Evolutionary conservation across 2,888 invertebrate species (phyloP).

Genomic region (Epirrhoe alternata): DNA sequence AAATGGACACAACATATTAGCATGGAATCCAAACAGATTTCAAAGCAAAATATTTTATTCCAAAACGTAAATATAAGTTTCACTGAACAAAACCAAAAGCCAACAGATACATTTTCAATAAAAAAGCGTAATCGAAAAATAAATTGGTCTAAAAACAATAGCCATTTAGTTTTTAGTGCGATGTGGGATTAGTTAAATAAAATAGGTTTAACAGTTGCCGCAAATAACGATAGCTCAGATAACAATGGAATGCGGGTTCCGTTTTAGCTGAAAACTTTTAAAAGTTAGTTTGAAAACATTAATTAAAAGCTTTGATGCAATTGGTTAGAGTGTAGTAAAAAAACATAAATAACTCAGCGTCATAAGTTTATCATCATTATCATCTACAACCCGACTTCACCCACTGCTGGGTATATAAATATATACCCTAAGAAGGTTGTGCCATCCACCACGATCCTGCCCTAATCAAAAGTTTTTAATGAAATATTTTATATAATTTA

Average conservation of each 20-base stretch:
- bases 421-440: too few relatives aligned
- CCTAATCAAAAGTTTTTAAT: too few relatives aligned
- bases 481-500: background rate
- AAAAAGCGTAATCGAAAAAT: constrained; percentile 38
- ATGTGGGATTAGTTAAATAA: constrained; percentile 42
- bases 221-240: constrained; percentile 40
- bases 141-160: constrained; percentile 41
- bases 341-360: background rate
- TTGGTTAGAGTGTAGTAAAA: background rate
- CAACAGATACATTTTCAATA: constrained; percentile 31
- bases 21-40: background rate
- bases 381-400: too few relatives aligned
- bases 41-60: constrained; percentile 4
- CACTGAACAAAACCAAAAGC: constrained; percentile 24
- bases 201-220: constrained; percentile 30
- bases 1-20: background rate
- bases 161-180: constrained; percentile 35
- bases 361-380: too few relatives aligned
- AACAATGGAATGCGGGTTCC: constrained; percentile 28
- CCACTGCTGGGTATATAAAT: too few relatives aligned
- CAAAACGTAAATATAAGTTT: constrained; percentile 11
- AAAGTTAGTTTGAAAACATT: background rate
- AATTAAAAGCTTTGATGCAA: background rate
- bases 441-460: too few relatives aligned
- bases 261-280: constrained; percentile 8